Conservation (phyloP, 92 coral and sea anemone species). For the Siderastrea siderea region DNA sequence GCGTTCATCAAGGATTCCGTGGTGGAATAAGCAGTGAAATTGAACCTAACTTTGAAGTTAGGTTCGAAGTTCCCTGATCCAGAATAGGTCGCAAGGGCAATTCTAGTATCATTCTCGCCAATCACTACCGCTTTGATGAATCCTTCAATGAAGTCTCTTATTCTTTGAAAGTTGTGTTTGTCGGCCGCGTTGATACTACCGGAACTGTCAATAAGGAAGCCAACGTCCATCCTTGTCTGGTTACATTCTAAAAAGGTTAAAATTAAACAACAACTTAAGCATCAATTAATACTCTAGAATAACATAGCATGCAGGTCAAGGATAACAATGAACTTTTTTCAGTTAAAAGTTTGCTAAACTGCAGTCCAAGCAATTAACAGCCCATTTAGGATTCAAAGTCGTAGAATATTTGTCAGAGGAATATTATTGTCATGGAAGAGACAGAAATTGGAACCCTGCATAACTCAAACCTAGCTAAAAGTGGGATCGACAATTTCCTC, state of each 20-base stretch:
- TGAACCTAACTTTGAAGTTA: constrained; percentile 11
- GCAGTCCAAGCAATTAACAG: too few relatives aligned
- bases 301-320: too few relatives aligned
- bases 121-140: constrained; percentile 15
- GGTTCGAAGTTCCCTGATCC: background rate
- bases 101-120: constrained; percentile 24
- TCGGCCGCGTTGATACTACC: constrained; percentile 30
- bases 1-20: background rate
- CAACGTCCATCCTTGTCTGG: constrained; percentile 19
- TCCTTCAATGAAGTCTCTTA: constrained; percentile 32
- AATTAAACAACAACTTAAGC: too few relatives aligned
- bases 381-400: too few relatives aligned
- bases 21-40: background rate
- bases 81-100: constrained; percentile 27
- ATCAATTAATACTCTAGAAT: too few relatives aligned
- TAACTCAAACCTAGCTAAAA: too few relatives aligned
- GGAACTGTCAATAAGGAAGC: constrained; percentile 37
- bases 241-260: constrained; percentile 16
- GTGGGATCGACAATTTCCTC: too few relatives aligned
- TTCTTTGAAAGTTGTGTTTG: constrained; percentile 28
- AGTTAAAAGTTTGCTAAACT: too few relatives aligned
- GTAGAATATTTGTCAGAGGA: too few relatives aligned
- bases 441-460: too few relatives aligned
- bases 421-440: too few relatives aligned
- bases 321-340: too few relatives aligned